Evolutionary conservation across 2,113 vertebrate genomes (phyloP).

Genomic region (Piliocolobus tephrosceles): DNA sequence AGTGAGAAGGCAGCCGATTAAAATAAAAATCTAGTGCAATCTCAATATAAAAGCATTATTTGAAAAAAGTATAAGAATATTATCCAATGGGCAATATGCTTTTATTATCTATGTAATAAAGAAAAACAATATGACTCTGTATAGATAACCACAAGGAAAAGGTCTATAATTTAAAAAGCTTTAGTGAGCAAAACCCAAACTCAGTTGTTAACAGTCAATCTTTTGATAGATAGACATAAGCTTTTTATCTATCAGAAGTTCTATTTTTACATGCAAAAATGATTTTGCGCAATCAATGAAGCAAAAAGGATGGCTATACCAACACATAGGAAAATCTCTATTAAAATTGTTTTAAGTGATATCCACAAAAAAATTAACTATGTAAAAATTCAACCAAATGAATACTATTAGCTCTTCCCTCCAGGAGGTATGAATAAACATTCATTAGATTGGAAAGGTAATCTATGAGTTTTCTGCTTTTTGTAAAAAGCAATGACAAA

Average conservation of each 20-base stretch:
- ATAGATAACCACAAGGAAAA: not conserved
- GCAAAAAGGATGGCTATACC: not conserved
- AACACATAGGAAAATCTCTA: not conserved
- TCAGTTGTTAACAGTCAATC: not conserved
- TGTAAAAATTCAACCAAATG: not conserved
- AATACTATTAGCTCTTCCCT: not conserved
- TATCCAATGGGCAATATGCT: not conserved
- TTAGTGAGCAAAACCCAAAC: not conserved
- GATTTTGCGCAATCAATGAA: conserved; percentile 24
- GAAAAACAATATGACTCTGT: not conserved
- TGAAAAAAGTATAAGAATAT: not conserved
- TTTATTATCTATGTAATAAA: not conserved
- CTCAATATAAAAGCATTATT: not conserved
- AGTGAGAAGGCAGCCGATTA: not conserved
- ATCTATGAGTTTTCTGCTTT: not conserved
- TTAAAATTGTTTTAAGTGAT: not conserved
- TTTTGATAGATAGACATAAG: not conserved
- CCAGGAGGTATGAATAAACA: conserved; percentile 7
- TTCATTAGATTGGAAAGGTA: not conserved
- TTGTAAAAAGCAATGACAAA: not conserved
- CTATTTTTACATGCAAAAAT: not conserved
- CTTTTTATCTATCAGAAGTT: conserved; percentile 5
- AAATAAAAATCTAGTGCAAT: not conserved
- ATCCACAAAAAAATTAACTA: conserved; percentile 13
- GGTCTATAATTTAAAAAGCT: not conserved